phyloP scores from a whole-genome alignment of 2,888 invertebrate species.

The Parascotia fuliginaria region DNA sequence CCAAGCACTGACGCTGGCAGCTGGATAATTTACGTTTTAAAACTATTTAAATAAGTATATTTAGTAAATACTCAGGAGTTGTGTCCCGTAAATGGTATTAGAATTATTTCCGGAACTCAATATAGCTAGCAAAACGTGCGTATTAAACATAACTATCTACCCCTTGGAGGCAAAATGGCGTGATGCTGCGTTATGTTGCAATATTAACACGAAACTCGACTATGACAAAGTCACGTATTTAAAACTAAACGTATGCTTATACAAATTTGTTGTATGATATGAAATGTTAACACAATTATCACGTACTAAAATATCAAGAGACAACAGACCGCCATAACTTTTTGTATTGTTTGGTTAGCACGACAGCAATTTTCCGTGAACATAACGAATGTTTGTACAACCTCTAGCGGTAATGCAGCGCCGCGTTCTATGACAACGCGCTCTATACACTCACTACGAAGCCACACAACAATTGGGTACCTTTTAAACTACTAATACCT shows the following conservation, averaged over 20 bases:
- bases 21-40: no score
- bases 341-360: constrained; percentile 39
- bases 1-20: no score
- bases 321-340: constrained; percentile 39
- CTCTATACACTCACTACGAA: neutral
- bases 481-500: constrained; percentile 28
- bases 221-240: neutral
- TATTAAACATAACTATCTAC: no score
- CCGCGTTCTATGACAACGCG: neutral
- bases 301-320: constrained; percentile 35
- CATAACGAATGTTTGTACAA: constrained; percentile 53
- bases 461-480: no score
- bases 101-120: no score
- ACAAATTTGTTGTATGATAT: constrained; percentile 13
- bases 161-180: no score
- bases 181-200: no score
- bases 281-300: constrained; percentile 42
- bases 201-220: no score
- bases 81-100: no score
- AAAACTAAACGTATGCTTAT: neutral
- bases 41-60: no score
- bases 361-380: constrained; percentile 47
- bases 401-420: constrained; percentile 38
- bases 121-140: no score
- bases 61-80: no score